Conservation (phyloP, 2,888 invertebrate genomes). For the Trichopria drosophilae region DNA sequence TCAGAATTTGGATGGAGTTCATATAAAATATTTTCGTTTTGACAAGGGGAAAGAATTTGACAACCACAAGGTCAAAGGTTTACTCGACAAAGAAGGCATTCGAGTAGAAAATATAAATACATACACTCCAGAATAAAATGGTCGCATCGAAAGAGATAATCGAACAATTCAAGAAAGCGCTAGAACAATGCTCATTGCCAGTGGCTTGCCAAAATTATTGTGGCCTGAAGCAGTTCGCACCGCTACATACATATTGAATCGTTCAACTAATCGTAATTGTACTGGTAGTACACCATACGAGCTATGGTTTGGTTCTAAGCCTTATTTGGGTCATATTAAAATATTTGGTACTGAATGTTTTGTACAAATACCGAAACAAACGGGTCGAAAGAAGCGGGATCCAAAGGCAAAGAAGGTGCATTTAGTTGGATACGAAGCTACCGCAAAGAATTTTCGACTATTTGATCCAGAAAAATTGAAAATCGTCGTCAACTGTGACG, state of each 20-base stretch:
- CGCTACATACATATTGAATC: conserved; percentile 28
- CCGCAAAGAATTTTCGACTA: conserved; percentile 19
- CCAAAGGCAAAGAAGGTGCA: conserved; percentile 38
- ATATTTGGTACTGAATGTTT: conserved; percentile 35
- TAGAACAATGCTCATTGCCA: conserved; percentile 23
- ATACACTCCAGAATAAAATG: conserved; percentile 41
- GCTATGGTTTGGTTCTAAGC: conserved; percentile 38
- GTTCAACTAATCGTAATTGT: conserved; percentile 36
- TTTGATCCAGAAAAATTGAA: conserved; percentile 22
- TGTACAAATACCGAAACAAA: conserved; percentile 35
- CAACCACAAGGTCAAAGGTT: conserved; percentile 7
- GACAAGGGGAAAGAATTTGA: conserved; percentile 24
- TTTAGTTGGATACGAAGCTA: conserved; percentile 32
- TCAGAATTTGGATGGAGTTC: too few relatives aligned
- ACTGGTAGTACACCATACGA: conserved; percentile 38
- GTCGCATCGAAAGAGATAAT: conserved; percentile 25
- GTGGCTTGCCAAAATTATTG: conserved; percentile 14
- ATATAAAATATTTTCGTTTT: conserved; percentile 17
- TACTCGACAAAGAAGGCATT: conserved; percentile 10
- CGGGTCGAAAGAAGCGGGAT: conserved; percentile 41
- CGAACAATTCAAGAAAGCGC: conserved; percentile 21
- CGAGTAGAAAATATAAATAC: conserved; percentile 13
- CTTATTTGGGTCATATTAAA: conserved; percentile 33
- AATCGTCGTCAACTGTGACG: conserved; percentile 9
- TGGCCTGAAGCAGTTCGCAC: conserved; percentile 25